Base-by-base conservation (phyloP, 2,113 vertebrate species). In the Arvicanthis niloticus region DNA sequence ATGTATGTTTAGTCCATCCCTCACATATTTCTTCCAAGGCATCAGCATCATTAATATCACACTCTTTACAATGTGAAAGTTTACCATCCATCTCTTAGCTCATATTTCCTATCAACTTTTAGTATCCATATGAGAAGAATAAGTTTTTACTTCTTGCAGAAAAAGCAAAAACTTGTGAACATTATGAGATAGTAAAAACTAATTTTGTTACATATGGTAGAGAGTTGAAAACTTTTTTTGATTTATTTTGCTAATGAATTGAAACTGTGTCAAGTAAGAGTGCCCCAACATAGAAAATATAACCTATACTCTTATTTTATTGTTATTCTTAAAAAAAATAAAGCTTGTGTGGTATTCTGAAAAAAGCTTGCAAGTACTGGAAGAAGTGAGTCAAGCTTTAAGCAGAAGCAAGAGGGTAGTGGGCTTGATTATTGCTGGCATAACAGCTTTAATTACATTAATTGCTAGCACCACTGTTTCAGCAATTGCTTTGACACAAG, bases 21-120 rank as follows among this genome's bases (percentile, higher is more conserved):
- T 89, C 37, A 60, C 37, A 90, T 77, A 16, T 76, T 5, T 34
- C 34, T 75, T 77, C 4, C 24, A 75, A 51, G 4, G 42, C 22
- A 11, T 11, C 19, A 86, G 10, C 3, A 84, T 21, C 4, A 29
- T 51, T 51, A 81, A 82, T 70, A 48, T 40, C 34, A 85, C 24
- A 53, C 40, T 73, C 5, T 76, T 13, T 31, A n/a, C 4, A 34
- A 31, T 17, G 4, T 65, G 58, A 85, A 94, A 7, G 5, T 12
- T 22, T 45, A 10, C 8, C 3, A 21, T 40, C 1, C 0, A 26
- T 53, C 16, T 0, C 37, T 7, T n/a, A 67, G 6, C 5, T 65
- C 34, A 1, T 45, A 42, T 21, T 2, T 65, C 0, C 4, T 1
- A 9, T 22, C 1, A 56, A 0, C 12, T 5, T 68, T 45, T 89